Base-by-base conservation (phyloP, 2,113 vertebrate genomes). In the Hippocampus comes region DNA sequence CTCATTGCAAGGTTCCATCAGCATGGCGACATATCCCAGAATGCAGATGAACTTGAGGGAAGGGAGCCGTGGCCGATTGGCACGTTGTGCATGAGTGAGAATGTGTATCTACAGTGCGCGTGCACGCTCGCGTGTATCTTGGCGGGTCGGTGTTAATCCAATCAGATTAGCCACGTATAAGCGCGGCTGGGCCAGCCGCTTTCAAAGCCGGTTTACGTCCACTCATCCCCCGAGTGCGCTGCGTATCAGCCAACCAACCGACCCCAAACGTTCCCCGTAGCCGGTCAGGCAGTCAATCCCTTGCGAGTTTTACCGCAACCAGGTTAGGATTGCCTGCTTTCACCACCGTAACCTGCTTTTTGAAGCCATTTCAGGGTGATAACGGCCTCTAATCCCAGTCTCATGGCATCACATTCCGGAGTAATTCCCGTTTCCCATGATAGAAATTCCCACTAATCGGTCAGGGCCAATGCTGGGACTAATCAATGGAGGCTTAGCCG, bases 151-250 rank as follows among this genome's bases (percentile, higher is more conserved):
- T 85, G 89, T 89, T 92, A 93, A 93, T 93, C 92, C 88, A 89
- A 91, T 91, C 91, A 92, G 91, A 93, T 93, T 91, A 92, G 82
- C 78, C 25, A 65, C 84, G 86, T 91, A 91, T 93, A 92, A 90
- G 84, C 73, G 70, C 78, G 77, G 84, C 80, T 81, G 76, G 59
- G 75, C 82, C 82, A 18, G 75, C 80, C 76, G 23, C 79, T 61
- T 82, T 84, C 85, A 90, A 91, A 93, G 86, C 89, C 70, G 77
- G 89, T 91, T 61, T 90, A 91, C 42, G 76, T 83, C 69, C 77
- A 65, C 81, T 90, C 85, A 90, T 89, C 86, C 82, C 17, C 76
- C 78, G 61, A 75, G 82, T 53, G 56, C 79, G 2, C 59, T 34
- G 4, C 38, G 53, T 70, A 84, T 69, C 70, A 67, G 76, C 79